Evolutionary conservation across 2,797 vertebrate genomes (phyloP).

Genomic region (Sternarchorhynchus goeldii): DNA sequence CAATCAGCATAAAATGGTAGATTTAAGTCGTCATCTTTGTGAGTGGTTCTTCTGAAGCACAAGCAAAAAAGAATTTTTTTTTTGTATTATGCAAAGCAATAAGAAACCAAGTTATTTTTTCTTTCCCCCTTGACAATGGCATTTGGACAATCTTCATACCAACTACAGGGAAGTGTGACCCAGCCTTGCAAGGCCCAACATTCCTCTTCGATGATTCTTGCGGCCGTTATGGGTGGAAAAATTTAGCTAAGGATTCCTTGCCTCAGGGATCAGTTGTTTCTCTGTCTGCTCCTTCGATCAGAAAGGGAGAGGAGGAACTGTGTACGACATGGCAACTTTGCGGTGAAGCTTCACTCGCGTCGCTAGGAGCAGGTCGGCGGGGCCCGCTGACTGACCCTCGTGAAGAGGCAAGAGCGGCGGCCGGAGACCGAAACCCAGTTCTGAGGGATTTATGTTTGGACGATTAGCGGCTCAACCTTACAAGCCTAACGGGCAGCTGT

Average conservation of each 20-base stretch:
- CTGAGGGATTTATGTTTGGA: too few species aligned
- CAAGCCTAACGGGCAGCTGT: slow-evolving; percentile 15
- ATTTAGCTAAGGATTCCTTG: slow-evolving; percentile 2
- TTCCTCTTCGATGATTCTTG: slow-evolving; percentile 1
- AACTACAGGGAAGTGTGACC: background rate
- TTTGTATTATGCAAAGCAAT: background rate
- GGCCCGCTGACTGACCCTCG: slow-evolving; percentile 35
- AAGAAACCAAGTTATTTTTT: background rate
- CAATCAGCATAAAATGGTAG: slow-evolving; percentile 18
- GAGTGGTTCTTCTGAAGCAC: background rate
- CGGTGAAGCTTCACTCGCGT: background rate
- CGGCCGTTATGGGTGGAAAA: slow-evolving; percentile 6
- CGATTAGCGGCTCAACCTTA: too few species aligned
- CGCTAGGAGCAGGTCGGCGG: slow-evolving; percentile 26
- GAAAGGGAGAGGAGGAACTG: background rate
- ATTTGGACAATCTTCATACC: background rate
- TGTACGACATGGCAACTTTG: background rate
- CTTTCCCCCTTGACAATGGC: background rate
- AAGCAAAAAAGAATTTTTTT: background rate
- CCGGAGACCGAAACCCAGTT: slow-evolving; percentile 19
- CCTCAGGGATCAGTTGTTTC: slow-evolving; percentile 5
- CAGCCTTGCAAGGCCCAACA: background rate
- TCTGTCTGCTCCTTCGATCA: slow-evolving; percentile 6
- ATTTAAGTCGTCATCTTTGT: background rate
- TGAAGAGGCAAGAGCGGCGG: slow-evolving; percentile 29